Percentiles rank a stretch among this genome's conserved stretches.
Evolutionary conservation across 2,113 vertebrate species (phyloP).

Genomic region (Phaethon lepturus): DNA sequence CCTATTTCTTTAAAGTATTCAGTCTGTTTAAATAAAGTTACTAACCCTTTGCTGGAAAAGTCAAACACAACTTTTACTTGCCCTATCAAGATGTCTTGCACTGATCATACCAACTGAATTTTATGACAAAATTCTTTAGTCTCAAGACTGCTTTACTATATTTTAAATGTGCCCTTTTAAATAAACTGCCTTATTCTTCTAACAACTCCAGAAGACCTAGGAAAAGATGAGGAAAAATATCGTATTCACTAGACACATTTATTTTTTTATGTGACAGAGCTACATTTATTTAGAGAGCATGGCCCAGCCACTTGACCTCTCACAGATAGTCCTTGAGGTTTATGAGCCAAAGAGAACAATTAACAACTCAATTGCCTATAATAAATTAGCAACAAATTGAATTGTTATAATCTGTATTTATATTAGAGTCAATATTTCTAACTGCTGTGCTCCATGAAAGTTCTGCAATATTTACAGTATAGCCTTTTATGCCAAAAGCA

Average conservation of each 20-base stretch:
- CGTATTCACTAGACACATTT: neutral
- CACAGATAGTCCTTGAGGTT: constrained; percentile 51
- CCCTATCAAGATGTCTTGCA: neutral
- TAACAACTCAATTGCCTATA: constrained; percentile 41
- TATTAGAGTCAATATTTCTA: constrained; percentile 37
- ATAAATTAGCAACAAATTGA: constrained; percentile 67
- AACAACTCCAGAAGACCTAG: neutral
- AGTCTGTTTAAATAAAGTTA: neutral
- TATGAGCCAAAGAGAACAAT: constrained; percentile 57
- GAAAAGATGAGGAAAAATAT: neutral
- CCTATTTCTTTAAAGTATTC: neutral
- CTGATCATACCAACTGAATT: neutral
- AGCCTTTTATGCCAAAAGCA: neutral
- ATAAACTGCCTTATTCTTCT: neutral
- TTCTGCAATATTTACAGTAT: neutral
- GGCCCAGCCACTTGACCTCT: neutral
- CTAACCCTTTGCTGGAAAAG: neutral
- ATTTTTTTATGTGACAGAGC: neutral
- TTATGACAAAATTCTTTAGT: neutral
- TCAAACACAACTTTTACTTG: neutral
- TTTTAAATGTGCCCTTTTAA: neutral
- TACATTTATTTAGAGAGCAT: constrained; percentile 44
- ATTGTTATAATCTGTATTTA: constrained; percentile 46
- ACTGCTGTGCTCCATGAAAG: neutral
- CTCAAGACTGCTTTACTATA: neutral